Evolutionary conservation across 2,113 vertebrate species (phyloP).

Genomic region (Thamnophis sirtalis): DNA sequence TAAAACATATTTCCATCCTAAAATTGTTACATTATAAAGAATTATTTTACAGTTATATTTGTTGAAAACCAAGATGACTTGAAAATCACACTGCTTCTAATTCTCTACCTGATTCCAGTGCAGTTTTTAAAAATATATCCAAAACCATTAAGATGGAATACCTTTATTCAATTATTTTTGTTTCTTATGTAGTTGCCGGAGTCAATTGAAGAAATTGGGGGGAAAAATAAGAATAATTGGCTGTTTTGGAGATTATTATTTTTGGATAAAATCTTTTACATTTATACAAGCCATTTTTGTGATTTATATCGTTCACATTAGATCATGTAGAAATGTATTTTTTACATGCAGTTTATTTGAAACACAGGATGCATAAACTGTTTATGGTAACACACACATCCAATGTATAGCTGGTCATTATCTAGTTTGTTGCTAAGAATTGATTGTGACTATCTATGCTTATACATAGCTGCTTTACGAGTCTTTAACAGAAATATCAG

Average conservation of each 20-base stretch:
- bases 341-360: conserved; percentile 1
- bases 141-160: conserved; percentile 49
- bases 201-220: conserved; percentile 49
- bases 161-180: conserved; percentile 16
- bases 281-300: conserved; percentile 35
- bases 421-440: not conserved
- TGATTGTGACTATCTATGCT: not conserved
- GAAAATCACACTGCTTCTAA: conserved; percentile 55
- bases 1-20: not conserved
- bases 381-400: not conserved
- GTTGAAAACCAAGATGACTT: conserved; percentile 54
- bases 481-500: not conserved
- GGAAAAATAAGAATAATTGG: conserved; percentile 30
- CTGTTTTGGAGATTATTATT: conserved; percentile 45
- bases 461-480: not conserved
- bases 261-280: conserved; percentile 29
- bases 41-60: conserved; percentile 52
- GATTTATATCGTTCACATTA: not conserved
- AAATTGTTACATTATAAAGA: conserved; percentile 33
- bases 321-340: not conserved
- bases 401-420: not conserved
- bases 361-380: not conserved
- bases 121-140: conserved; percentile 40
- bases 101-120: conserved; percentile 48
- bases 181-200: conserved; percentile 25